Evolutionary conservation across 2,888 invertebrate genomes (phyloP).

Genomic region (Nebria brevicollis): DNA sequence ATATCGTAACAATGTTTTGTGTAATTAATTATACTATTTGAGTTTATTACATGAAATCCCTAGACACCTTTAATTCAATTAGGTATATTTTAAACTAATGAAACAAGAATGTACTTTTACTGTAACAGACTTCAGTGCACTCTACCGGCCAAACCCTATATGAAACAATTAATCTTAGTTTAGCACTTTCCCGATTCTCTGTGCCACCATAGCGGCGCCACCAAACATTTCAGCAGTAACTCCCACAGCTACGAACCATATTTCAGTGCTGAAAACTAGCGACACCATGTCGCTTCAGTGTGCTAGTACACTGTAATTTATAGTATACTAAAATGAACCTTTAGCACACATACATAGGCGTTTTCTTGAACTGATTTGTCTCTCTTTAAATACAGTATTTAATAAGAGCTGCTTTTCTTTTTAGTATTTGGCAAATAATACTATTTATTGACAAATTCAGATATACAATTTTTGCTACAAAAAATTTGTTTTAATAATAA

Average conservation of each 20-base stretch:
- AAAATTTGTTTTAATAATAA: too few species aligned
- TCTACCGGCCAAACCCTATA: conserved; percentile 6
- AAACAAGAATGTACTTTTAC: background rate
- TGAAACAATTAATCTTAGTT: conserved; percentile 2
- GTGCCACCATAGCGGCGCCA: background rate
- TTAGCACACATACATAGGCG: background rate
- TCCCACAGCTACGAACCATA: background rate
- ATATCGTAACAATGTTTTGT: too few species aligned
- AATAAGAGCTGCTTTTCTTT: too few species aligned
- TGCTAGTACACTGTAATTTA: background rate
- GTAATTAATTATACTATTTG: too few species aligned
- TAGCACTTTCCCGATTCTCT: background rate
- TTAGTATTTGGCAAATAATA: too few species aligned
- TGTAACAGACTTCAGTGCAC: background rate
- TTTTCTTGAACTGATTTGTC: background rate
- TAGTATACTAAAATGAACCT: background rate
- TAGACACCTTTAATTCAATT: background rate
- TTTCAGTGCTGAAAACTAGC: background rate
- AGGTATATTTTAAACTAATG: background rate
- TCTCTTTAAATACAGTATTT: background rate
- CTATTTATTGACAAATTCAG: too few species aligned
- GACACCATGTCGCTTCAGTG: conserved; percentile 6
- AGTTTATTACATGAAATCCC: background rate
- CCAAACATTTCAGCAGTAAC: background rate
- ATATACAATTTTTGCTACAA: too few species aligned